phyloP scores from a whole-genome alignment of 2,113 vertebrate species.

The Chaenogobius annularis region DNA sequence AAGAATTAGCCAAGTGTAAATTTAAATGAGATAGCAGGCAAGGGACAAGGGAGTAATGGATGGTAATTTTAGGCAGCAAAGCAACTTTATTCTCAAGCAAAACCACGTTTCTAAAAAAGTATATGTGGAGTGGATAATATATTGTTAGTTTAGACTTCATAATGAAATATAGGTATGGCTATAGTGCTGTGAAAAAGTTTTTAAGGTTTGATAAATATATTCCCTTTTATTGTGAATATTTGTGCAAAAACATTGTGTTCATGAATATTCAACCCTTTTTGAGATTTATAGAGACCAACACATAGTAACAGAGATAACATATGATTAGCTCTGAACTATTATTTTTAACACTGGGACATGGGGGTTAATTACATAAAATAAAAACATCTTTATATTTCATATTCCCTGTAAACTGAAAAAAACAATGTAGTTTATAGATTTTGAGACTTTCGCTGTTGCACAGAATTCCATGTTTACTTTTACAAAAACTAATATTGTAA shows the following conservation, averaged over 20 bases:
- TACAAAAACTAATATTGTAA: constrained; percentile 19
- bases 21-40: constrained; percentile 24
- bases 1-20: constrained; percentile 28
- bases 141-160: background rate
- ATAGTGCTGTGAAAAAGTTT: background rate
- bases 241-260: background rate
- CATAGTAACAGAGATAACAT: no score
- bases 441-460: background rate
- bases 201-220: background rate
- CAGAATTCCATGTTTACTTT: constrained; percentile 5
- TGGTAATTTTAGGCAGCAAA: constrained; percentile 40
- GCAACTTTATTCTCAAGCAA: constrained; percentile 31
- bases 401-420: background rate
- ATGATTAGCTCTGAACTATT: background rate
- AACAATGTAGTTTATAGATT: background rate
- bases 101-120: background rate
- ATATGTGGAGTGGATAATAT: background rate
- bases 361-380: background rate
- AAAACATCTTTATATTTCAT: background rate
- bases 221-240: background rate
- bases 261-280: background rate
- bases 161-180: background rate
- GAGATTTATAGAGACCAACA: background rate
- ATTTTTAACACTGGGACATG: background rate
- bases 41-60: constrained; percentile 32